Evolutionary conservation across 2,113 vertebrate species (phyloP), one percentile per base, ranked within the genome.

Genomic region (Ramphastos sulfuratus): DNA sequence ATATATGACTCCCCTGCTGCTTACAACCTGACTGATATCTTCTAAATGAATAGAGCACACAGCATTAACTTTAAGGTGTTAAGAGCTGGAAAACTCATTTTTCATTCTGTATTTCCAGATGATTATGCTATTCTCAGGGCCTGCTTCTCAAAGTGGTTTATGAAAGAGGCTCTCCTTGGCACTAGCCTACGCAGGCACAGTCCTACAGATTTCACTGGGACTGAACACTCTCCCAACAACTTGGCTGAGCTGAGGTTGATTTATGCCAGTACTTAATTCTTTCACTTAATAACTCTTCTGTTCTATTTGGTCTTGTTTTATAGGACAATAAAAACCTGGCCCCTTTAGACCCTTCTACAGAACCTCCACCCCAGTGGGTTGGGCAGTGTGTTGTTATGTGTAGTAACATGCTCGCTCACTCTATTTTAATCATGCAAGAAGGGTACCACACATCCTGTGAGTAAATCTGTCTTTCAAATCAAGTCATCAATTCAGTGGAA

Each of bases 401-500:
- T 46, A 72, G 11, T 33, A 61, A 58, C n/a, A 18, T 4, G 25
- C 39, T 69, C 88, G 18, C 39, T 75, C 54, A 17, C 44, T 87
- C 58, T 72, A 7, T 81, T 94, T 90, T 95, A 94, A 79, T 46
- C 70, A 86, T 63, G 77, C 73, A 79, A 63, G 83, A 76, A 64
- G 75, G 72, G 81, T 50, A 79, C 35, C 55, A 42, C 2, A 8
- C 54, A 74, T 75, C 31, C 80, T 39, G 63, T 84, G 82, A 95
- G 85, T 88, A 95, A 88, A 92, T 94, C 44, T 93, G 70, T 91
- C 91, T 91, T 91, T 94, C 85, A 90, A 88, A 96, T 84, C 91
- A 89, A 90, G 90, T 61, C 80, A 95, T 94, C 94, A 94, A 93
- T 90, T 94, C 76, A 92, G 64, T 73, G 55, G 87, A 96, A 95